phyloP scores from a whole-genome alignment of 2,113 vertebrate genomes.

The Bombycilla garrulus region DNA sequence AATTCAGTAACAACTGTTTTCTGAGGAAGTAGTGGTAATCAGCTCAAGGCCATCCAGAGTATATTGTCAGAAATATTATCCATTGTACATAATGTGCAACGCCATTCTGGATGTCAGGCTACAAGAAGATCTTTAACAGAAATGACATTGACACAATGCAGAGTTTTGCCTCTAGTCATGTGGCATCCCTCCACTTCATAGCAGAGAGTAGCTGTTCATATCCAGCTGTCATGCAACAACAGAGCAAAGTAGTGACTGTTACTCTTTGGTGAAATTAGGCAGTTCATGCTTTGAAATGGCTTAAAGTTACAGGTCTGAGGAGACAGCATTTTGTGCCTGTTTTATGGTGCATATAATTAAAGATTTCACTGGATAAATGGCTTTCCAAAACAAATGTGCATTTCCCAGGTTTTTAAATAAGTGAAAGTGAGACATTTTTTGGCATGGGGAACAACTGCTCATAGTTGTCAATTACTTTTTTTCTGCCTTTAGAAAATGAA shows the following conservation, averaged over 20 bases:
- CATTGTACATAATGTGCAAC: not conserved
- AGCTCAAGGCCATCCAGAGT: slow-evolving; percentile 44
- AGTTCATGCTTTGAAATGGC: not conserved
- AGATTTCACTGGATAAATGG: slow-evolving; percentile 37
- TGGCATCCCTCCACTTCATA: slow-evolving; percentile 3
- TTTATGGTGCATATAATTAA: slow-evolving; percentile 52
- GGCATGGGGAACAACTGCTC: not conserved
- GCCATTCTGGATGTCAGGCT: slow-evolving; percentile 12
- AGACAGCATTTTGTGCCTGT: slow-evolving; percentile 13
- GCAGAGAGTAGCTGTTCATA: slow-evolving; percentile 4
- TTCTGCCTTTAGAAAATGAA: slow-evolving; percentile 54
- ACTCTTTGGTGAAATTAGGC: not conserved
- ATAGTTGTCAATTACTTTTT: slow-evolving; percentile 31
- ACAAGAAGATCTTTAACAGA: slow-evolving; percentile 12
- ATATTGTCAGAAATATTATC: slow-evolving; percentile 28
- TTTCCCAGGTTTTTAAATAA: slow-evolving; percentile 13
- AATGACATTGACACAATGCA: slow-evolving; percentile 29
- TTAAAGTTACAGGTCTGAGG: slow-evolving; percentile 35
- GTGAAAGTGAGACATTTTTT: not conserved
- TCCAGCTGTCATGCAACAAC: not conserved
- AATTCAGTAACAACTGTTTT: slow-evolving; percentile 50
- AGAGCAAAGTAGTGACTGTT: not conserved
- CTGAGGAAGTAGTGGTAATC: not conserved
- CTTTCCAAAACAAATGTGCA: not conserved
- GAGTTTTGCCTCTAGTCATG: slow-evolving; percentile 29